Evolutionary conservation across 2,888 invertebrate species (phyloP).

Genomic region (Allolobophora icterica): DNA sequence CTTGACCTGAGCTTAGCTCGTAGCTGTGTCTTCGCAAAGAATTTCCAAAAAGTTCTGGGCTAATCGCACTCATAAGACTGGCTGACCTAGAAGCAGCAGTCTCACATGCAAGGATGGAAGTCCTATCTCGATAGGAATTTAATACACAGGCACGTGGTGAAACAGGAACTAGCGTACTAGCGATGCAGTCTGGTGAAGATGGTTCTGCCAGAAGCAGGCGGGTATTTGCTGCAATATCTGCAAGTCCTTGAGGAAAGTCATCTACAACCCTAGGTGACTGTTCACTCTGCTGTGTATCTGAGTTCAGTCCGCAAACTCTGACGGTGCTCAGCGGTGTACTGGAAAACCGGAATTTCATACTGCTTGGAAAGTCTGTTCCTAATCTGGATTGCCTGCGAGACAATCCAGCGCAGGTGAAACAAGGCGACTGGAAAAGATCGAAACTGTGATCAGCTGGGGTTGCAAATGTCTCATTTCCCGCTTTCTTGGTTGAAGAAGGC

Average conservation of each 20-base stretch:
- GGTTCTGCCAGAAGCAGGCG: too few relatives aligned
- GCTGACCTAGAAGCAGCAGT: not conserved
- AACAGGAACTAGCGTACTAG: not conserved
- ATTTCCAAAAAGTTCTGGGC: constrained; percentile 5
- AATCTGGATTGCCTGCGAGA: not conserved
- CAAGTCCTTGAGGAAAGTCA: too few relatives aligned
- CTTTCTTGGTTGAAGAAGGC: not conserved
- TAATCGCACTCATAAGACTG: not conserved
- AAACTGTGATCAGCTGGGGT: not conserved
- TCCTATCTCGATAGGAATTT: not conserved
- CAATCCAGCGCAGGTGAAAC: not conserved
- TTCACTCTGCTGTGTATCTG: too few relatives aligned
- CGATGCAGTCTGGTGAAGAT: not conserved
- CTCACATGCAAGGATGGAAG: not conserved
- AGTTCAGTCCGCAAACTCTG: not conserved
- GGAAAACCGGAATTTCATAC: not conserved
- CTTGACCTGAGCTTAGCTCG: not conserved
- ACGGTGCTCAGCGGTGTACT: not conserved
- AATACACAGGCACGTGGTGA: not conserved
- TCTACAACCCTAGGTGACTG: not conserved
- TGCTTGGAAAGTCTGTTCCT: not conserved
- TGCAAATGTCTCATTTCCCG: not conserved
- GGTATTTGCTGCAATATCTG: not conserved
- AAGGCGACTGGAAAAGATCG: not conserved
- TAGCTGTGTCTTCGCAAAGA: not conserved